A percentile compares a stretch with the other conserved stretches of the same genome.
These are phyloP conservation scores for Alviniconcha marisindica DNA, from an alignment of 1,140 invertebrate species.

Conservation along the genomic window DNA sequence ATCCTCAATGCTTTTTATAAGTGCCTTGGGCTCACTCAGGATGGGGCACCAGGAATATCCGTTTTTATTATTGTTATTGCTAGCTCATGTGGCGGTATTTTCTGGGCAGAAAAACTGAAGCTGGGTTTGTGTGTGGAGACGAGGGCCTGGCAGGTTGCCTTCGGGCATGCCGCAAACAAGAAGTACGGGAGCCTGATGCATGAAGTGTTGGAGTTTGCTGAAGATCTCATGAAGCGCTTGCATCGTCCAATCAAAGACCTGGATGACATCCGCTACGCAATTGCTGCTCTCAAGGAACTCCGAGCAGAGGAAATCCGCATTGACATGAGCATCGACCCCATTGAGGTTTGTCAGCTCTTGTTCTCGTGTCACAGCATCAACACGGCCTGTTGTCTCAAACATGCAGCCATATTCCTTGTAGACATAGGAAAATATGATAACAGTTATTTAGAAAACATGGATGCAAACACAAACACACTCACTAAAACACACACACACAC, in stretches of 20 bases:
- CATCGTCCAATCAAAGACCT: slow-evolving; percentile 91
- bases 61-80: no score
- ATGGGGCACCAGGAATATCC: no score
- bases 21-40: no score
- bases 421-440: no score
- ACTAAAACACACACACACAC: no score
- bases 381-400: no score
- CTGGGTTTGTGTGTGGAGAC: slow-evolving; percentile 90
- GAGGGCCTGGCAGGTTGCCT: slow-evolving; percentile 87
- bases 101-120: slow-evolving; percentile 92
- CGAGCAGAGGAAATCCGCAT: slow-evolving; percentile 96
- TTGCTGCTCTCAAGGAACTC: slow-evolving; percentile 95
- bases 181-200: slow-evolving; percentile 96
- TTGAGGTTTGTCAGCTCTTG: slow-evolving; percentile 85
- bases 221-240: slow-evolving; percentile 91
- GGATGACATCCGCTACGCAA: slow-evolving; percentile 94
- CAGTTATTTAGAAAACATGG: no score
- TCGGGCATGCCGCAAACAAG: slow-evolving; percentile 93
- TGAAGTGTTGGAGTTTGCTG: slow-evolving; percentile 94
- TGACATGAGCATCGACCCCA: slow-evolving; percentile 94
- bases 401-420: no score
- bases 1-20: no score
- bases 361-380: no score
- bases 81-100: no score
- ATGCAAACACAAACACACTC: no score